Evolutionary conservation across 2,113 vertebrate genomes (phyloP), one percentile per base, ranked within the genome.

Genomic region (Lepidiolamprologus cunningtoni): DNA sequence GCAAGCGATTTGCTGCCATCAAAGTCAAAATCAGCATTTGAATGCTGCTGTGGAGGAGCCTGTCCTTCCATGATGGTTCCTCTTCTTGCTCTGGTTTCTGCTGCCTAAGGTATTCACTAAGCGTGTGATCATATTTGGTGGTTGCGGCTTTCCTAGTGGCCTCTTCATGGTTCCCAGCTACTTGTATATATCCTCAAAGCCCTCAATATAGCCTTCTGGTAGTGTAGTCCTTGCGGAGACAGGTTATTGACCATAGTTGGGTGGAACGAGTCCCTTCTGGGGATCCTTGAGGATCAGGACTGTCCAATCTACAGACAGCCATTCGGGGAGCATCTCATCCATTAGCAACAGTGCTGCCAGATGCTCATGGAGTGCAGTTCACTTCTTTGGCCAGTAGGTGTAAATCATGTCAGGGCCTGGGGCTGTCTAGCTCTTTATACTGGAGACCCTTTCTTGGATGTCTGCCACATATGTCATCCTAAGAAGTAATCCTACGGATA

Each of bases 221-320:
- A 63, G 4, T 37, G 33, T 0, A 21, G 33, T 8, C 33, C 10
- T 66, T 66, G 19, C 2, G 0, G 19, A 66, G 19, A 66, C 0
- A 37, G 61, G 61, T n/a, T n/a, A 66, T 13, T 66, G 33, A 66
- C 61, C 10, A 12, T 37, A 37, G 33, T 66, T 0, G 33, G 61
- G 7, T 66, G 61, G 10, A 37, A 66, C 19, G 3, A 37, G 33
- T 13, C 33, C 19, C 33, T 66, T 66, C 33, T 66, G 61, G 10
- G 3, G 33, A 37, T 66, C 3, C 61, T 37, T 66, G 33, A 13
- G 33, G 33, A 66, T 37, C 33, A 66, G 33, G 33, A 66, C 61
- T 66, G 61, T 66, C 10, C 10, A 66, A 5, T 21, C 1, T 66
- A 37, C 61, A 37, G 61, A 37, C n/a, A 66, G 7, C 10, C 2